A percentile compares a stretch with the other conserved stretches of the same genome.
Evolutionary conservation across 2,113 vertebrate genomes (phyloP).

Genomic region (Benitochromis conjunctus): DNA sequence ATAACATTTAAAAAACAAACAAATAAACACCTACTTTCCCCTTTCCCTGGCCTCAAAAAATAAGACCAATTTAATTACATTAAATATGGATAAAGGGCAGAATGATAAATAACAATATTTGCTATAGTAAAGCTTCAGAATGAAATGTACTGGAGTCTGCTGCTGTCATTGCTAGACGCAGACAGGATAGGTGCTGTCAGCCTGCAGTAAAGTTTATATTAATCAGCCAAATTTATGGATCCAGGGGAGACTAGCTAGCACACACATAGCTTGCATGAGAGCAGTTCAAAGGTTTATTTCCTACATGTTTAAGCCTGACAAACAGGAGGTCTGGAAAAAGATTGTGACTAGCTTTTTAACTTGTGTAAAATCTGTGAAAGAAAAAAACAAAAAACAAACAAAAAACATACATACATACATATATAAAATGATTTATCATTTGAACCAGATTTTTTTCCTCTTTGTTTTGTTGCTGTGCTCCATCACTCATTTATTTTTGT

Average conservation of each 20-base stretch:
- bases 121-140: background rate
- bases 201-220: background rate
- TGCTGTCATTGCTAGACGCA: background rate
- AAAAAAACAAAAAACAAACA: background rate
- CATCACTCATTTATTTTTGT: background rate
- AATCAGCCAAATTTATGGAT: background rate
- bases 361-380: background rate
- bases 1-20: background rate
- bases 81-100: background rate
- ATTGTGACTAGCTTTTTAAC: background rate
- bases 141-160: background rate
- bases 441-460: background rate
- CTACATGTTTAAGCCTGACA: background rate
- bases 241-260: background rate
- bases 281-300: background rate
- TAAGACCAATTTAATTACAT: background rate
- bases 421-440: background rate
- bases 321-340: background rate
- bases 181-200: background rate
- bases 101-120: background rate
- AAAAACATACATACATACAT: background rate
- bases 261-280: background rate
- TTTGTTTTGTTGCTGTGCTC: background rate
- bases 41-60: background rate
- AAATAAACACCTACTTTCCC: background rate